Percentiles rank a stretch among this genome's conserved stretches.
Evolutionary conservation across 2,113 vertebrate species (phyloP).

Genomic region (Pogona vitticeps): DNA sequence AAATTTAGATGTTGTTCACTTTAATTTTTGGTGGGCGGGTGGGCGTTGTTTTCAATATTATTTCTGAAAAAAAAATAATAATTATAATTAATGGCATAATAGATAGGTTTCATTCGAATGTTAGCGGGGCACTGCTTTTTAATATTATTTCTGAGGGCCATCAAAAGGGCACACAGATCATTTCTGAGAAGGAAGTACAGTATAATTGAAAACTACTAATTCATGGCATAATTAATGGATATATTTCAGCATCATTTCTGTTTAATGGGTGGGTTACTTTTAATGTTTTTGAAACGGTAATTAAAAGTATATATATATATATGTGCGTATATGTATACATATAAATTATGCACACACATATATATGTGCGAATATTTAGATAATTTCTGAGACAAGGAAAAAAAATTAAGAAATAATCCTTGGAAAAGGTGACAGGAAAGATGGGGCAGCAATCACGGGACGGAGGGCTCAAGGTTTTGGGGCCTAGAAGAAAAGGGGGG

Average conservation of each 20-base stretch:
- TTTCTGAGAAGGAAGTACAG: neutral
- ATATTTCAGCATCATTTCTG: neutral
- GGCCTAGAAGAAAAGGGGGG: neutral
- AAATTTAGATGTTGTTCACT: neutral
- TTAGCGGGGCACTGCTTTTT: neutral
- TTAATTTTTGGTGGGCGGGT: neutral
- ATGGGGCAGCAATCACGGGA: neutral
- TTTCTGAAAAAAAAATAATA: neutral
- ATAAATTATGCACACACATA: too few relatives aligned
- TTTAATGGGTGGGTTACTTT: neutral
- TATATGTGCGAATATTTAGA: too few relatives aligned
- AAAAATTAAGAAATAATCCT: too few relatives aligned
- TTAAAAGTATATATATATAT: too few relatives aligned
- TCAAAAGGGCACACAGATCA: neutral
- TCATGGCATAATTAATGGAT: too few relatives aligned
- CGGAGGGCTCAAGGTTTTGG: neutral
- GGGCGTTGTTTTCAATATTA: neutral
- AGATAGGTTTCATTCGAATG: neutral
- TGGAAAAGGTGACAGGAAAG: neutral
- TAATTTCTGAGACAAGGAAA: neutral
- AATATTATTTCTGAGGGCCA: neutral
- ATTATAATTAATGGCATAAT: neutral
- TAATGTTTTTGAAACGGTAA: too few relatives aligned
- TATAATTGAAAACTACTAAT: neutral
- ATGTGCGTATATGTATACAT: too few relatives aligned